Base-by-base conservation (phyloP, 2,888 invertebrate species). In the Microctonus brassicae region DNA sequence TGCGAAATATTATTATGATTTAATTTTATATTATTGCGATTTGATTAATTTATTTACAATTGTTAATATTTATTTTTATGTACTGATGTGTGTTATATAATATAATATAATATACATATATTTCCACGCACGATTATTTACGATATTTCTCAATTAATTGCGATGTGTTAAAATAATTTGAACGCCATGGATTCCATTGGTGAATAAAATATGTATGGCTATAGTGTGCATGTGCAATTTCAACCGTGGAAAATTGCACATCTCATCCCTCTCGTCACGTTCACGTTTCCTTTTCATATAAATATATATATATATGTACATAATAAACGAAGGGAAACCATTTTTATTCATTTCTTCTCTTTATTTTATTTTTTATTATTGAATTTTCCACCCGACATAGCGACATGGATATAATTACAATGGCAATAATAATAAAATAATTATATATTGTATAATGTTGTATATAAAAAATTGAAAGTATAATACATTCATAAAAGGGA, bases 191-290 rank as follows among this genome's bases (percentile, higher is more conserved):
- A 67, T 74, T 60, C 74, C 72, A 64, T 17, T 17, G 9, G n/a
- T 29, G 29, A 52, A 13, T 47, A 60, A 20, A 39, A 22, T 42
- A 52, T 66, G 42, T 52, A 47, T 22, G n/a, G n/a, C n/a, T n/a
- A n/a, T n/a, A n/a, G n/a, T n/a, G 36, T 33, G 29, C n/a, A 26
- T 63, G 52, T 47, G 60, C 29, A 68, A 61, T 66, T 66, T 61
- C 61, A 70, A 73, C 36, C 69, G 33, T 60, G 72, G 69, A 69
- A 70, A 74, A 74, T 72, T 72, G 57, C 64, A 7, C 47, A 68
- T 60, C 63, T 39, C 47, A 63, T 24, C 39, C 42, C 29, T 39
- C 24, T 33, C 22, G 36, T 39, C 55, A 55, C 22, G 55, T 24
- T 34, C 24, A 66, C 66, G 26, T 66, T 66, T 57, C 57, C 26